Evolutionary conservation across 2,797 vertebrate species (phyloP).

Genomic region (Anguilla obscura): DNA sequence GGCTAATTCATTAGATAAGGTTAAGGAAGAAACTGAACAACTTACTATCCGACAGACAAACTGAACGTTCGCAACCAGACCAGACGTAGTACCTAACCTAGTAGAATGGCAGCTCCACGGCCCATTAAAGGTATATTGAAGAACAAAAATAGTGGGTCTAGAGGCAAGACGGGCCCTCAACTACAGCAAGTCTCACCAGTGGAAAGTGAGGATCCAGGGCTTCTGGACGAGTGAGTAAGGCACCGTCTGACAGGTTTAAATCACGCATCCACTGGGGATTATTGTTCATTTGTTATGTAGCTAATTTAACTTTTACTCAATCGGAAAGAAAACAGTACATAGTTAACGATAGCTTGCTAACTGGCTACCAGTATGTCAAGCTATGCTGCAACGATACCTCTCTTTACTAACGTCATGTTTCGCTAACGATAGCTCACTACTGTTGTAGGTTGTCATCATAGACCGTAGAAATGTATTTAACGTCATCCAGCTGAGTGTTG

Average conservation of each 20-base stretch:
- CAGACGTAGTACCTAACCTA: too few species aligned
- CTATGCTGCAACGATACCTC: too few species aligned
- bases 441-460: too few species aligned
- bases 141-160: slow-evolving; percentile 7
- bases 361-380: too few species aligned
- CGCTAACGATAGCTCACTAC: too few species aligned
- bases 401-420: too few species aligned
- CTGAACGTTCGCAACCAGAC: neutral
- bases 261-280: neutral
- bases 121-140: slow-evolving; percentile 17
- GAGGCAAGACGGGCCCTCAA: neutral
- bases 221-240: slow-evolving; percentile 11
- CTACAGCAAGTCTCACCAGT: neutral
- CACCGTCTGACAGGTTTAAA: neutral
- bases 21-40: neutral
- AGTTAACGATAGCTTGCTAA: too few species aligned
- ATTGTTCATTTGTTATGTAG: neutral
- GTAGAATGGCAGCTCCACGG: neutral
- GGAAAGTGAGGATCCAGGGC: neutral
- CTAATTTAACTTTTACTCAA: neutral
- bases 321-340: neutral
- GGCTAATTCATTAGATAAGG: neutral
- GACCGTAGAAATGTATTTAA: too few species aligned
- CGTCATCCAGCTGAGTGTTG: too few species aligned
- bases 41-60: neutral